Evolutionary conservation across 2,797 vertebrate genomes (phyloP), one percentile per base, ranked within the genome.

Genomic region (Corythornis leucogaster): DNA sequence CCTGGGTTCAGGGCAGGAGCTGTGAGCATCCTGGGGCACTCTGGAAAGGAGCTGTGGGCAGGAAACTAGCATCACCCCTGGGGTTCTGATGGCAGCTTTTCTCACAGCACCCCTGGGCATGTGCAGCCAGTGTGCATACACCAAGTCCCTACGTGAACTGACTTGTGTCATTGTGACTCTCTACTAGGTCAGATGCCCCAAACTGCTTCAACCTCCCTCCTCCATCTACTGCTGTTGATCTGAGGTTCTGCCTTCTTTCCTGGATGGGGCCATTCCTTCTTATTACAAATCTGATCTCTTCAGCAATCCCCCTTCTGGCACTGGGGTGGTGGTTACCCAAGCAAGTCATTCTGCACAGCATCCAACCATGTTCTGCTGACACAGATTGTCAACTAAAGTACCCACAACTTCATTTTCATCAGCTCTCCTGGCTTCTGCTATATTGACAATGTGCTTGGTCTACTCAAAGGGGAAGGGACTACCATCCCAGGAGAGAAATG

Each of bases 91-190:
- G 2, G 25, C 40, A 59, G 33, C 46, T 38, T 50, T 62, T 70
- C 38, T 58, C 1, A 0, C 25, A 31, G 57, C 25, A 84, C 33
- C 42, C 46, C 57, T 20, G 42, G 45, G 13, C 26, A 50, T 25
- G 11, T 43, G 25, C 21, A 22, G n/a, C 28, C 9, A 2, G 26
- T 5, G 16, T 25, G 25, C 4, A 0, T 6, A 26, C 5, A 38
- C 5, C 2, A 2, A 48, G 15, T 19, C 28, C 31, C 26, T 46
- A 6, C 26, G 20, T 26, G n/a, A 43, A 54, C 30, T 16, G 22
- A 17, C 24, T 43, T 15, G 7, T 15, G 20, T 45, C 21, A 2
- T 35, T 50, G 26, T 51, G 26, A n/a, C 45, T 77, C 0, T 0
- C 9, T 35, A 45, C 10, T 42, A 21, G 22, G 33, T 31, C 48